Conservation (phyloP, 1,140 invertebrate genomes). For the Copidosoma floridanum region DNA sequence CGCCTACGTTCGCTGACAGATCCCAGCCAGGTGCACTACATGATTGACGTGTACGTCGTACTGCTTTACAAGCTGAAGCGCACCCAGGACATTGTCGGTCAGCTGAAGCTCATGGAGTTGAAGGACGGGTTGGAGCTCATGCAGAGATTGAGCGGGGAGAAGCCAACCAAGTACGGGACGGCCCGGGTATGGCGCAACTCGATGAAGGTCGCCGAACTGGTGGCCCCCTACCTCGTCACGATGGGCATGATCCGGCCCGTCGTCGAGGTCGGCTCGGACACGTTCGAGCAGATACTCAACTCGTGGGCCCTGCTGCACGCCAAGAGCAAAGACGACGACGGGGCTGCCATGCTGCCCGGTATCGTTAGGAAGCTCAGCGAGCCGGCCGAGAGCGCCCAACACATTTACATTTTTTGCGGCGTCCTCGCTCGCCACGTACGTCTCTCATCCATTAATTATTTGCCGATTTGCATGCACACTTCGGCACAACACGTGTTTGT, state of each 20-base stretch:
- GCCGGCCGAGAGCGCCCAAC: constrained; percentile 59
- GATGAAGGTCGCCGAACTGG: constrained; percentile 55
- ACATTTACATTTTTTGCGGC: constrained; percentile 60
- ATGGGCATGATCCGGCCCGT: constrained; percentile 58
- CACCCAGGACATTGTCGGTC: constrained; percentile 57
- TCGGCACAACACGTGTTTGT: too few relatives aligned
- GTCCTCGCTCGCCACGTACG: constrained; percentile 61
- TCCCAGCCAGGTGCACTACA: constrained; percentile 54
- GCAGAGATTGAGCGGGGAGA: constrained; percentile 53
- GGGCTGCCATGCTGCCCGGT: constrained; percentile 46
- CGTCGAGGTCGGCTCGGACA: constrained; percentile 55
- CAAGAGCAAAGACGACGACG: constrained; percentile 48
- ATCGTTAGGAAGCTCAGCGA: constrained; percentile 60
- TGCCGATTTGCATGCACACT: too few relatives aligned
- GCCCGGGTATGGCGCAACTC: constrained; percentile 57
- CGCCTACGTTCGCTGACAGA: constrained; percentile 50
- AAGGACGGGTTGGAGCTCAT: constrained; percentile 53
- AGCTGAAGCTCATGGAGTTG: constrained; percentile 57
- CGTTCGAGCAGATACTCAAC: constrained; percentile 55
- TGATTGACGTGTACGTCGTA: constrained; percentile 59
- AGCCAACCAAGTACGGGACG: constrained; percentile 52
- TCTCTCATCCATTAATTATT: too few relatives aligned
- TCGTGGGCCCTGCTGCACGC: constrained; percentile 52
- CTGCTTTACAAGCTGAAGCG: constrained; percentile 59
- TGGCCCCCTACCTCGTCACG: constrained; percentile 56